Evolutionary conservation across 2,113 vertebrate species (phyloP).

Genomic region (Saguinus imperator): DNA sequence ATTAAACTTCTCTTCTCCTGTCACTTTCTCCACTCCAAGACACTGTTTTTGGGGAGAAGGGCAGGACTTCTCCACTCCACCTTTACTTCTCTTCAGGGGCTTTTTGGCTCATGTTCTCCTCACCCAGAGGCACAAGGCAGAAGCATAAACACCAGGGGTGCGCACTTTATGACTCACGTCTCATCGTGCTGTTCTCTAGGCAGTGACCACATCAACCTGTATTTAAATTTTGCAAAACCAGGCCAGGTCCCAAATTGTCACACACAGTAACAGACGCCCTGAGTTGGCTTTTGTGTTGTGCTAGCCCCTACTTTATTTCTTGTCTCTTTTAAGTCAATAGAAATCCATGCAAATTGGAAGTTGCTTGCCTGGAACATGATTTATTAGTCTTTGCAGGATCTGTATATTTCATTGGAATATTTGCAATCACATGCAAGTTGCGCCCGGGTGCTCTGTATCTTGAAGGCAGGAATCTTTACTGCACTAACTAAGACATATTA

Average conservation of each 20-base stretch:
- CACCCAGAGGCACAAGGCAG: neutral
- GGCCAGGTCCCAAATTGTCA: neutral
- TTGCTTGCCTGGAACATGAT: neutral
- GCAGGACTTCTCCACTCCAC: neutral
- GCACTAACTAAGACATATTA: slow-evolving; percentile 69
- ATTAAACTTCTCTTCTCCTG: neutral
- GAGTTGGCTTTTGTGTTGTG: neutral
- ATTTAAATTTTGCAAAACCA: slow-evolving; percentile 5
- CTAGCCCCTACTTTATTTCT: neutral
- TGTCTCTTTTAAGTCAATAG: slow-evolving; percentile 19
- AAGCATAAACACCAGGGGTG: neutral
- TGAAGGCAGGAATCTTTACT: slow-evolving; percentile 48
- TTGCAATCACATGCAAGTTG: slow-evolving; percentile 33
- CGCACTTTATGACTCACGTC: neutral
- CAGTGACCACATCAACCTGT: neutral
- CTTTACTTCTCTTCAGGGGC: neutral
- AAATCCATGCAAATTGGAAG: slow-evolving; percentile 52
- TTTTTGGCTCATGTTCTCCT: neutral
- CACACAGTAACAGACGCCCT: neutral
- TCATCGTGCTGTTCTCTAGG: neutral
- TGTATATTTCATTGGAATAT: slow-evolving; percentile 57
- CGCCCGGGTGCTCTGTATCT: neutral
- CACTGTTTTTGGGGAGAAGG: neutral
- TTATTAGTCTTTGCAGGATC: slow-evolving; percentile 52
- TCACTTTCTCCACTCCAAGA: neutral